Evolutionary conservation across 2,888 invertebrate genomes (phyloP), one percentile per base, ranked within the genome.

Genomic region (Drosophila anomalata): DNA sequence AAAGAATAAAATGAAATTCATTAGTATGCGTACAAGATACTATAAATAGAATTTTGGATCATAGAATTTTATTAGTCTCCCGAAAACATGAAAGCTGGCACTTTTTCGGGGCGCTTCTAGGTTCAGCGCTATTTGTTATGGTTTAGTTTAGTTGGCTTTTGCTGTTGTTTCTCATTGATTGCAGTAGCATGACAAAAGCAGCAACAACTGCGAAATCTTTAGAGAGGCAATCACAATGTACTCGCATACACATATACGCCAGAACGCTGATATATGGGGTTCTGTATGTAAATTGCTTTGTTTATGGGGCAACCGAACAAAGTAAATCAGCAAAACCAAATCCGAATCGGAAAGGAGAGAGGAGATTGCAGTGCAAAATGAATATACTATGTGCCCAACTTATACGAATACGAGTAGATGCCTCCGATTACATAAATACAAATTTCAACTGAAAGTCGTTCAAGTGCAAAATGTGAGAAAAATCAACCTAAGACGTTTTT

Each of bases 361-460:
- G 26, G 26, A 29, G 6, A 29, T 29, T 29, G 7, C 29, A 29
- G 8, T 29, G 29, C 0, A 29, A 29, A 29, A 29, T 8, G 29
- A 3, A 26, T 7, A 26, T 26, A 7, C 26, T 26, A 26, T 5
- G 24, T 26, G 8, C 29, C 29, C 8, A 9, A 29, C 29, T 29
- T 29, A 26, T 22, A 26, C 56, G 44, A 9, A 33, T 22, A 20
- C 56, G 44, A 9, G 33, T 55, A 52, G 42, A 53, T 60, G 41
- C 65, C 54, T 54, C 66, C 62, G 73, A 73, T 81, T 82, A 62
- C 79, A 85, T 79, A 85, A 85, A 85, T 79, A 60, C 74, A 61
- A 82, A 82, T 71, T 82, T 85, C 76, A 81, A 81, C 85, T 85
- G 83, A 81, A 81, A 85, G 77, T 81, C 80, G 74, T 82, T 81